Evolutionary conservation across 1,140 invertebrate genomes (phyloP).

Genomic region (Schmidtea mediterranea): DNA sequence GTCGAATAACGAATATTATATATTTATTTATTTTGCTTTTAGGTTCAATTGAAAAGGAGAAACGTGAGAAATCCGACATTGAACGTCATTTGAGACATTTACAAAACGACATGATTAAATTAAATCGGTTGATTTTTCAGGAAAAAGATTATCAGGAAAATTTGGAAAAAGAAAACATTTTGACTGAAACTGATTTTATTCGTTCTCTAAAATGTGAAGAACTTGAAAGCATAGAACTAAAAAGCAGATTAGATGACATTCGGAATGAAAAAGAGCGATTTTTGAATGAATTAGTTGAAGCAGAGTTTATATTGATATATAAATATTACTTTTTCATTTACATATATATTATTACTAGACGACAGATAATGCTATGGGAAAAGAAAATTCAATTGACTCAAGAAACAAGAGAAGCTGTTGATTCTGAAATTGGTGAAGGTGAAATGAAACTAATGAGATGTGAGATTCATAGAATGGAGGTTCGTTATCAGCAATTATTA

Average conservation of each 20-base stretch:
- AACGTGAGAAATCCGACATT: conserved; percentile 17
- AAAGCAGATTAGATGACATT: conserved; percentile 16
- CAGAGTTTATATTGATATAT: conserved; percentile 13
- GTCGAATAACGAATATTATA: no score
- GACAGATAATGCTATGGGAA: conserved; percentile 29
- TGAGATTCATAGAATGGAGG: conserved; percentile 28
- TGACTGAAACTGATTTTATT: conserved; percentile 23
- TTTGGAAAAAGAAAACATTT: conserved; percentile 18
- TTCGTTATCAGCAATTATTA: conserved; percentile 23
- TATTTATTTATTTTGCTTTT: background rate
- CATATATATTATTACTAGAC: conserved; percentile 14
- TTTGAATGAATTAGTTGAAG: conserved; percentile 24
- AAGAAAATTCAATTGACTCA: conserved; percentile 26
- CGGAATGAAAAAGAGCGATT: conserved; percentile 25
- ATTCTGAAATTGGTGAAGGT: conserved; percentile 25
- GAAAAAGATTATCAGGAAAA: conserved; percentile 15
- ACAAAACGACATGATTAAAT: conserved; percentile 24
- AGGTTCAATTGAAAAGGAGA: conserved; percentile 22
- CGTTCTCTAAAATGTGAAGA: conserved; percentile 21
- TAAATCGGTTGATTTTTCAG: conserved; percentile 19
- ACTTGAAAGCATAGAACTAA: conserved; percentile 18
- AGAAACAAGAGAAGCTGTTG: conserved; percentile 25
- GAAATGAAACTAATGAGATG: conserved; percentile 26
- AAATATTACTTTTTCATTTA: no score
- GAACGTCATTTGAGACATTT: conserved; percentile 18